phyloP scores from a whole-genome alignment of 2,113 vertebrate species.

The Paramormyrops kingsleyae region DNA sequence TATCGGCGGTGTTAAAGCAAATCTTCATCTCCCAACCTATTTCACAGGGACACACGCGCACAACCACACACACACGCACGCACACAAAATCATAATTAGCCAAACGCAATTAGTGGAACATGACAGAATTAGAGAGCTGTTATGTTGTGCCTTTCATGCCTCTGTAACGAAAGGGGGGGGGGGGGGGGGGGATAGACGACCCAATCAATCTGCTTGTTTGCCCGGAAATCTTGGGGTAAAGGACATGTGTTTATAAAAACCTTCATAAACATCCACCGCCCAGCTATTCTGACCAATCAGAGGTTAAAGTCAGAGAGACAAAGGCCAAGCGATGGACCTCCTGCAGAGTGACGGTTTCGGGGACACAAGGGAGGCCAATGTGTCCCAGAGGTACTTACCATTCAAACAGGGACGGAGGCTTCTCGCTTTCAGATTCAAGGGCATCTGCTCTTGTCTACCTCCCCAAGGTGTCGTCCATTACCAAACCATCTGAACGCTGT shows the following conservation, averaged over 20 bases:
- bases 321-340: neutral
- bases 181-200: conserved; percentile 31
- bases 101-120: conserved; percentile 65
- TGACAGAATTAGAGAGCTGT: conserved; percentile 54
- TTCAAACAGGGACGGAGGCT: neutral
- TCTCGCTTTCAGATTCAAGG: neutral
- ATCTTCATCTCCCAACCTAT: conserved; percentile 45
- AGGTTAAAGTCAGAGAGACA: neutral
- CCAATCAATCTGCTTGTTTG: conserved; percentile 34
- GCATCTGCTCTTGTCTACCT: neutral
- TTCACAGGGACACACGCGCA: conserved; percentile 18
- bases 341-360: neutral
- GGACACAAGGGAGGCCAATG: neutral
- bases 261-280: neutral
- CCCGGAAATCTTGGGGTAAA: conserved; percentile 4
- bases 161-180: conserved; percentile 37
- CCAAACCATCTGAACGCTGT: neutral
- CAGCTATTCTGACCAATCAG: neutral
- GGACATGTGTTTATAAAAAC: neutral
- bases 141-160: conserved; percentile 58
- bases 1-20: conserved; percentile 45
- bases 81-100: conserved; percentile 57
- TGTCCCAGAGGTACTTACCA: neutral
- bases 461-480: neutral
- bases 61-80: neutral